These are phyloP conservation scores for Microchirus variegatus DNA, from an alignment of 2,797 vertebrate genomes.

Conservation along the genomic window DNA sequence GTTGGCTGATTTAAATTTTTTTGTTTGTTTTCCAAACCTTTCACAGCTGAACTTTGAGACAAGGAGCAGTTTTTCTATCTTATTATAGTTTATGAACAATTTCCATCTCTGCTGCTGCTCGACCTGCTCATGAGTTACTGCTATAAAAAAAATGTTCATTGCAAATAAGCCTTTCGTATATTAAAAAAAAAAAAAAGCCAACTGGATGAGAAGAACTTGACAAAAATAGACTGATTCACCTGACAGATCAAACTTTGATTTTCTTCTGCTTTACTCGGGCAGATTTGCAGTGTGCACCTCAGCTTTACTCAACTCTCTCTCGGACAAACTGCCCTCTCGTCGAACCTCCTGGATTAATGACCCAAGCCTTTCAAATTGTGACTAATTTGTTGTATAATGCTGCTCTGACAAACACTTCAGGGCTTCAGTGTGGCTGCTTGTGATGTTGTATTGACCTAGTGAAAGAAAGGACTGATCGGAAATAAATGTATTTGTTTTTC, in stretches of 20 bases:
- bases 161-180: slow-evolving; percentile 19
- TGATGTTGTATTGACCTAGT: slow-evolving; percentile 66
- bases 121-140: slow-evolving; percentile 4
- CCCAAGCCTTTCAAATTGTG: slow-evolving; percentile 40
- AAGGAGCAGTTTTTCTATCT: slow-evolving; percentile 5
- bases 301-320: slow-evolving; percentile 21
- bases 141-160: slow-evolving; percentile 11
- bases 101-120: slow-evolving; percentile 2
- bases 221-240: no score
- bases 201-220: no score
- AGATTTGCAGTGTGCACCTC: slow-evolving; percentile 29
- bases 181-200: neutral
- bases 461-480: slow-evolving; percentile 52
- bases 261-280: slow-evolving; percentile 14
- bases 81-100: neutral
- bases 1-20: slow-evolving; percentile 3
- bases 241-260: neutral
- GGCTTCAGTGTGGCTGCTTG: slow-evolving; percentile 48
- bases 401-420: slow-evolving; percentile 34
- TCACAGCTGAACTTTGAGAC: slow-evolving; percentile 5
- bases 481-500: slow-evolving; percentile 68
- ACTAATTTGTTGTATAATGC: slow-evolving; percentile 43
- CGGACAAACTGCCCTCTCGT: neutral
- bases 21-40: neutral
- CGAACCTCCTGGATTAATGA: slow-evolving; percentile 23